Percentiles rank a stretch among this genome's conserved stretches.
phyloP scores from a whole-genome alignment of 2,888 invertebrate species.

The Sinotaia quadrata region DNA sequence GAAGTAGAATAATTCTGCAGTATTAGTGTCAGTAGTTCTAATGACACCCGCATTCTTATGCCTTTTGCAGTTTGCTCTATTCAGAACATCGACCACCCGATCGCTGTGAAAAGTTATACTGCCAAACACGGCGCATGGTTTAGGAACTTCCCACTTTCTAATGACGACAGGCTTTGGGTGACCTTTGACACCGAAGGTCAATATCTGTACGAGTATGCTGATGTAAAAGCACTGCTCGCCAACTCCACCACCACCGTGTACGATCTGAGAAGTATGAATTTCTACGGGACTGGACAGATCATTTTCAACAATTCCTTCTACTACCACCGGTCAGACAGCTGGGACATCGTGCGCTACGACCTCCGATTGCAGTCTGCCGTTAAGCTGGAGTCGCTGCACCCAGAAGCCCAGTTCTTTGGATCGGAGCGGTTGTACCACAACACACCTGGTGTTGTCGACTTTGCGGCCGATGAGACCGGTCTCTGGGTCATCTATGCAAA shows the following conservation, averaged over 20 bases:
- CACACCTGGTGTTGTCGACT: conserved; percentile 86
- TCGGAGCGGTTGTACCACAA: conserved; percentile 79
- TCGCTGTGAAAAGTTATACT: not conserved
- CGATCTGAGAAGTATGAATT: conserved; percentile 54
- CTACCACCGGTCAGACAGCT: conserved; percentile 76
- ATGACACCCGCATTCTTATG: no score
- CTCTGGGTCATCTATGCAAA: conserved; percentile 92
- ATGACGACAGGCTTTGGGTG: conserved; percentile 26
- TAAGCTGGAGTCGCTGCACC: conserved; percentile 29
- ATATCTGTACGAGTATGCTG: conserved; percentile 13
- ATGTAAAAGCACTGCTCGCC: not conserved
- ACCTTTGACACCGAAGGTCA: conserved; percentile 24
- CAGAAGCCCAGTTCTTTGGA: conserved; percentile 45
- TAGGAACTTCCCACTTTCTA: conserved; percentile 8
- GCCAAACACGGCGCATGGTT: conserved; percentile 29
- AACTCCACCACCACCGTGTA: conserved; percentile 12
- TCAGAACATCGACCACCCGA: conserved; percentile 26
- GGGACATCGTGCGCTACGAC: conserved; percentile 60
- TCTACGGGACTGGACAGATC: conserved; percentile 94
- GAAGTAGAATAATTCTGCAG: no score
- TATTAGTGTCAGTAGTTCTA: no score
- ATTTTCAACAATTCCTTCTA: conserved; percentile 95
- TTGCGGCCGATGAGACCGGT: conserved; percentile 96
- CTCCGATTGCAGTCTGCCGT: conserved; percentile 45
- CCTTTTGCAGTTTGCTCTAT: conserved; percentile 36